Base-by-base conservation (phyloP, 1,140 invertebrate species). In the Varroa destructor region DNA sequence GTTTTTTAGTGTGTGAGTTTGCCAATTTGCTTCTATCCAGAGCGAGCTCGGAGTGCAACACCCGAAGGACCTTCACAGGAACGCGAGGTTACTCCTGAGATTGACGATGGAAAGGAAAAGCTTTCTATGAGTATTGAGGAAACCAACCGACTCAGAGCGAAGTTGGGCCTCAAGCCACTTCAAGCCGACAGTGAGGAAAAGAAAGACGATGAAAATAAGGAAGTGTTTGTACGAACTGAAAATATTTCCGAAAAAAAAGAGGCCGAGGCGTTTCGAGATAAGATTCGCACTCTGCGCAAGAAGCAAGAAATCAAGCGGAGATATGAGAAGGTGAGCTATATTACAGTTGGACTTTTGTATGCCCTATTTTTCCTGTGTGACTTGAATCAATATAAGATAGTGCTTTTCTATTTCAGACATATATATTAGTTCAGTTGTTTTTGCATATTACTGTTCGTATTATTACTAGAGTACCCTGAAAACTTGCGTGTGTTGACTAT, bases 151-250 rank as follows among this genome's bases (percentile, higher is more conserved):
- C 79, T 97, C 0, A 83, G 94, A 77, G 89, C 90, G 5, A 93
- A 96, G 78, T 83, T 99, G 14, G 94, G 94, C 1, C 81, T 98
- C 1, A 95, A 95, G 78, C 95, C 94, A 4, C 81, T 98, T 1
- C 87, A 95, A 77, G 81, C 91, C 4, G 73, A 81, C 37, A 73
- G 71, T 14, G 74, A 75, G 42, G 72, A 71, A 36, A 75, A 78
- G 72, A 74, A 74, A 0, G 77, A 76, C 56, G 76, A 76, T 8
- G 74, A 79, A 73, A 81, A 67, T 6, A 51, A 74, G 57, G 75
- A 76, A 64, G 71, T 76, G 40, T 76, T 76, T 73, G 73, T 76
- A n/a, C 75, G 75, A 72, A 74, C 79, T 77, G 81, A 81, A 74
- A 97, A 94, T 81, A 81, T 90, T 51, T 81, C 84, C 37, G 84